Conservation (phyloP, 35 echinoderm and acorn worm species). For the Apostichopus japonicus region DNA sequence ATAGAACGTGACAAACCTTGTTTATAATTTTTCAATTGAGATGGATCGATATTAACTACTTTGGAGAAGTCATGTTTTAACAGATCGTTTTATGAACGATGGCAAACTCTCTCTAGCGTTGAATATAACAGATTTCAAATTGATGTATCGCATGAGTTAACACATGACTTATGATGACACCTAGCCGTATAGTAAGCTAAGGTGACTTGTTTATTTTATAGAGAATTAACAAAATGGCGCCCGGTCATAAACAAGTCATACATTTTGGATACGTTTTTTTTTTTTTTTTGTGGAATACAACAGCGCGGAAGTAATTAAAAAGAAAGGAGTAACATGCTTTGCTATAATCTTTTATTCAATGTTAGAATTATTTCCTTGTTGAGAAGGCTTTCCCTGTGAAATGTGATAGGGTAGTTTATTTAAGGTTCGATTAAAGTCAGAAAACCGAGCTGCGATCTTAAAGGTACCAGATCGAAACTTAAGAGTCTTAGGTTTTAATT, state of each 20-base stretch:
- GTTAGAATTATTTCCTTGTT: not conserved
- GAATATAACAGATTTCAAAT: constrained; percentile 8
- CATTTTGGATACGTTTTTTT: not conserved
- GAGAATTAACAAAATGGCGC: constrained; percentile 46
- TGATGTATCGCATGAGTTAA: not conserved
- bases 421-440: not conserved
- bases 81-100: constrained; percentile 41
- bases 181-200: not conserved
- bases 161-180: not conserved
- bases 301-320: not conserved
- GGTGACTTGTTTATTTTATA: constrained; percentile 49
- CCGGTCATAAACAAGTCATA: constrained; percentile 32
- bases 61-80: constrained; percentile 27
- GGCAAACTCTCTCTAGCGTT: not conserved
- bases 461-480: not conserved
- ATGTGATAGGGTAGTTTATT: not conserved
- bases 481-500: too few species aligned
- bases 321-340: not conserved
- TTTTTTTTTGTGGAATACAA: not conserved
- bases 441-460: not conserved
- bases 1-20: constrained; percentile 7
- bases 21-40: constrained; percentile 10
- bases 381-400: not conserved
- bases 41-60: constrained; percentile 29
- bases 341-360: not conserved